These are phyloP conservation scores for Seira sanloemensis DNA, from an alignment of 2,888 invertebrate genomes.

Conservation along the genomic window DNA sequence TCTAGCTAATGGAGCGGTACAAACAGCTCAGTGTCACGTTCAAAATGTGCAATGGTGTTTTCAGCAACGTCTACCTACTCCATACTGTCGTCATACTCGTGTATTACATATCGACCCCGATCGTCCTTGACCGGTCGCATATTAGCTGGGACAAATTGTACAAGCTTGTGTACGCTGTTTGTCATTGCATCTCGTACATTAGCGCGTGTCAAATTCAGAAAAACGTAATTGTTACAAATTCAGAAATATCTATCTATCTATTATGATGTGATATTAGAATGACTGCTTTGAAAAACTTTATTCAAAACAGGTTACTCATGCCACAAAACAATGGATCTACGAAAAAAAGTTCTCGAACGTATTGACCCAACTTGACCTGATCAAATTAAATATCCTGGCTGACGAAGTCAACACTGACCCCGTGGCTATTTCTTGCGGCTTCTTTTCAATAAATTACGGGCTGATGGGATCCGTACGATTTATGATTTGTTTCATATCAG, in stretches of 20 bases:
- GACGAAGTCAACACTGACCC: slow-evolving; percentile 15
- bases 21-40: not conserved
- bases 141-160: slow-evolving; percentile 9
- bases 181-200: not conserved
- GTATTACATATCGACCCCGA: slow-evolving; percentile 23
- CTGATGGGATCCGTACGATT: slow-evolving; percentile 21
- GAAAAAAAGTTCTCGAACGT: slow-evolving; percentile 15
- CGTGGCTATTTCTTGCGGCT: slow-evolving; percentile 2
- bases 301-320: slow-evolving; percentile 15
- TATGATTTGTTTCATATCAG: not conserved
- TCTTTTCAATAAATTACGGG: slow-evolving; percentile 8
- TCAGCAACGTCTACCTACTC: not conserved
- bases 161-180: not conserved
- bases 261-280: not conserved
- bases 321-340: slow-evolving; percentile 22
- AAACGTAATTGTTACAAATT: not conserved
- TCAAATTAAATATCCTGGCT: slow-evolving; percentile 18
- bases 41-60: slow-evolving; percentile 15
- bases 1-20: slow-evolving; percentile 24
- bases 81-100: not conserved
- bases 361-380: not conserved
- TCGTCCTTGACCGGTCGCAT: not conserved
- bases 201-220: slow-evolving; percentile 18
- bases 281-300: not conserved
- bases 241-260: not conserved